These are phyloP conservation scores for Eupleurogrammus muticus DNA, from an alignment of 2,797 vertebrate species.

Conservation along the genomic window DNA sequence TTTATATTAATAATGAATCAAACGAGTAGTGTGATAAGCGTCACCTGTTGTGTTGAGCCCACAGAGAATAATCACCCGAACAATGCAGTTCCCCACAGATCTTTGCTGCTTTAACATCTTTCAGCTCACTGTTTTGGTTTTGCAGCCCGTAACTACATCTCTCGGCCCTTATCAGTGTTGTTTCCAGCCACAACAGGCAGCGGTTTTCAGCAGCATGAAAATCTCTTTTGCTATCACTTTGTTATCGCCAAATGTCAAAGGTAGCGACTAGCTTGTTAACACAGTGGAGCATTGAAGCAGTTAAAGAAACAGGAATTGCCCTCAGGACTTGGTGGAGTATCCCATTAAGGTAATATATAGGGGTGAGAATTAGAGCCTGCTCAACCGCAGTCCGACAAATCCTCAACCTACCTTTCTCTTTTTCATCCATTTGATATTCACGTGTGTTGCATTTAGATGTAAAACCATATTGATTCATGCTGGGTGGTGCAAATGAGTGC, in stretches of 20 bases:
- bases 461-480: conserved; percentile 3
- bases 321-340: background rate
- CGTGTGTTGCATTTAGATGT: background rate
- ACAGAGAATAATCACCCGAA: background rate
- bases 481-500: conserved; percentile 7
- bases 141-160: background rate
- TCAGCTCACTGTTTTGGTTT: background rate
- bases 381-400: too few relatives aligned
- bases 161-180: background rate
- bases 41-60: background rate
- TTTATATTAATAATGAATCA: background rate
- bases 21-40: background rate
- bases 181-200: background rate
- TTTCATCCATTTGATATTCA: background rate
- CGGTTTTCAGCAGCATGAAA: background rate
- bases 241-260: background rate
- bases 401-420: background rate
- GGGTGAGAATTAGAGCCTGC: background rate
- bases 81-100: background rate
- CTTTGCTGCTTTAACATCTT: background rate
- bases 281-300: background rate
- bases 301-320: background rate
- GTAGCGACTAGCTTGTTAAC: background rate
- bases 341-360: conserved; percentile 1
- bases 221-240: too few relatives aligned